Percentiles rank a stretch among this genome's conserved stretches.
These are phyloP conservation scores for Enteromius argenteus DNA, from an alignment of 2,797 vertebrate genomes.

Conservation along the genomic window DNA sequence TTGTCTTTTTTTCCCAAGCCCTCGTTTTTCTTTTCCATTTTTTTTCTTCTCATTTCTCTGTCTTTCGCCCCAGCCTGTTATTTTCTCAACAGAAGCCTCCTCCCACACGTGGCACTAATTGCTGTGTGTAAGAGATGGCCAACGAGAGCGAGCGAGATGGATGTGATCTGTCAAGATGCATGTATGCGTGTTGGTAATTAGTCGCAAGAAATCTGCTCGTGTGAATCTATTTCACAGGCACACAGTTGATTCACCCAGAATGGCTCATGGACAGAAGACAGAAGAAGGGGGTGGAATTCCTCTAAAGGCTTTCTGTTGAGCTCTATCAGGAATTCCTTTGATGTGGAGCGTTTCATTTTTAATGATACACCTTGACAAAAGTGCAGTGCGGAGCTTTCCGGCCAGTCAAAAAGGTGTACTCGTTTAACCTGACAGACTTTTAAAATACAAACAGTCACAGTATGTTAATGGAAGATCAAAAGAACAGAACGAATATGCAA, in stretches of 20 bases:
- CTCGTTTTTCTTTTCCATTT: slow-evolving; percentile 19
- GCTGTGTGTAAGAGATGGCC: slow-evolving; percentile 47
- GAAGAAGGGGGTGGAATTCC: slow-evolving; percentile 22
- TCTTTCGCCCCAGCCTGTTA: slow-evolving; percentile 61
- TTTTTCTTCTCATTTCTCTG: slow-evolving; percentile 8
- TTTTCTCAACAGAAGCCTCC: slow-evolving; percentile 64
- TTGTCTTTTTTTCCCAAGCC: slow-evolving; percentile 39
- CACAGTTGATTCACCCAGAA: slow-evolving; percentile 25
- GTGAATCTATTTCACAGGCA: slow-evolving; percentile 44
- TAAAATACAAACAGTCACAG: neutral
- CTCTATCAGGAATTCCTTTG: slow-evolving; percentile 47
- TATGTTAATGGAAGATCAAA: slow-evolving; percentile 9
- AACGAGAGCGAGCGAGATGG: slow-evolving; percentile 44
- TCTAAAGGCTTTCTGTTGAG: slow-evolving; percentile 8
- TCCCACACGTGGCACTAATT: slow-evolving; percentile 60
- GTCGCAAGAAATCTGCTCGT: slow-evolving; percentile 34
- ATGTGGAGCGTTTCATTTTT: slow-evolving; percentile 54
- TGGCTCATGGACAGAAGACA: slow-evolving; percentile 33
- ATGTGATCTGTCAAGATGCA: slow-evolving; percentile 43
- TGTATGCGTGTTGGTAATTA: slow-evolving; percentile 43
- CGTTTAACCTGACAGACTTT: slow-evolving; percentile 15
- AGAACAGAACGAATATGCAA: neutral
- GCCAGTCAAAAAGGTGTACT: slow-evolving; percentile 32
- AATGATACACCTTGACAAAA: slow-evolving; percentile 54
- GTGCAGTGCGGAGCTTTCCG: slow-evolving; percentile 4